A percentile compares a stretch with the other conserved stretches of the same genome.
phyloP scores from a whole-genome alignment of 2,888 invertebrate species.

The Aquatica leii region DNA sequence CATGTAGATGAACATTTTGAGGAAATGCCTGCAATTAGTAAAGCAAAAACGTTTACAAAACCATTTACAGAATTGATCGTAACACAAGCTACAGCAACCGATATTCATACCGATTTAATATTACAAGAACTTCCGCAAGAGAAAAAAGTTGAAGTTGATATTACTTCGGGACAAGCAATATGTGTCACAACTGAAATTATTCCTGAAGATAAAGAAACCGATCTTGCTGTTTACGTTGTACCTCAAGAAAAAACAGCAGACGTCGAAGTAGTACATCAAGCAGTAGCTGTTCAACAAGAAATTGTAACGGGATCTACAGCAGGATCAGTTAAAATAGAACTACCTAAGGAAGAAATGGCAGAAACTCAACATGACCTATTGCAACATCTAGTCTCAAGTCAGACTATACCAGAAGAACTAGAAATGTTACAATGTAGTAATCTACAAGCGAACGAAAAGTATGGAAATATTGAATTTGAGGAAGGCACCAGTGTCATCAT shows the following conservation, averaged over 20 bases:
- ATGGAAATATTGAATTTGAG: slow-evolving; percentile 62
- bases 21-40: slow-evolving; percentile 58
- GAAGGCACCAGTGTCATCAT: slow-evolving; percentile 69
- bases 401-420: slow-evolving; percentile 63
- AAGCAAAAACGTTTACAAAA: slow-evolving; percentile 62
- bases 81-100: slow-evolving; percentile 64
- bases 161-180: slow-evolving; percentile 67
- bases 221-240: slow-evolving; percentile 55
- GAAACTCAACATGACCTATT: slow-evolving; percentile 60
- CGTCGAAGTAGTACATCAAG: slow-evolving; percentile 62
- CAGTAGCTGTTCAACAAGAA: slow-evolving; percentile 64
- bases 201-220: slow-evolving; percentile 64
- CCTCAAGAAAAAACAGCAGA: slow-evolving; percentile 64
- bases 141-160: slow-evolving; percentile 64
- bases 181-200: slow-evolving; percentile 69
- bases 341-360: slow-evolving; percentile 59
- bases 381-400: slow-evolving; percentile 60
- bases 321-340: slow-evolving; percentile 59
- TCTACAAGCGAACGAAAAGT: slow-evolving; percentile 65
- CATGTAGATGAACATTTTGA: slow-evolving; percentile 61
- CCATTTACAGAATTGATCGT: slow-evolving; percentile 64
- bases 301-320: slow-evolving; percentile 59
- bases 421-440: slow-evolving; percentile 61
- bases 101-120: slow-evolving; percentile 62
- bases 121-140: slow-evolving; percentile 65